Conservation (phyloP, 2,888 invertebrate species). For the Cheilosia vulpina region DNA sequence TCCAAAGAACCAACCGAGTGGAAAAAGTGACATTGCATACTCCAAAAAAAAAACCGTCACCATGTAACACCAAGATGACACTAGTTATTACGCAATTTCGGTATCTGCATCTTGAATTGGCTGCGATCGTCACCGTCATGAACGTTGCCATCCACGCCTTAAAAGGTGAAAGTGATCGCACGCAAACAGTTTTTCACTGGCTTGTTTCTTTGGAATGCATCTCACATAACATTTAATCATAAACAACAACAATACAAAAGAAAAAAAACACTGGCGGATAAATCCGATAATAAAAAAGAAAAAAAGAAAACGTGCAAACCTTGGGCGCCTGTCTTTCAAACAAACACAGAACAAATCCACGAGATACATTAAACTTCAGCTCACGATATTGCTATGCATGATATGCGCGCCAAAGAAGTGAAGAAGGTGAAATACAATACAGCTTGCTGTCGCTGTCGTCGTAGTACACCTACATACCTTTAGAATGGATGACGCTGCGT, state of each 20-base stretch:
- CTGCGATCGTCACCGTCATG: conserved; percentile 32
- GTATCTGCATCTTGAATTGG: conserved; percentile 37
- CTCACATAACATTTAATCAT: conserved; percentile 49
- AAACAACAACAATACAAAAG: not conserved
- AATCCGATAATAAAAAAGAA: conserved; percentile 19
- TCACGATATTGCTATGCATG: conserved; percentile 52
- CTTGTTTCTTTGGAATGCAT: conserved; percentile 35
- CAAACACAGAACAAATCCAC: conserved; percentile 48
- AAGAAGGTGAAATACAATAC: conserved; percentile 22
- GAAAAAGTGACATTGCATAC: not conserved
- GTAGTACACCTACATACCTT: conserved; percentile 26
- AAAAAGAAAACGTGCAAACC: conserved; percentile 47
- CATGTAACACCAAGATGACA: conserved; percentile 38
- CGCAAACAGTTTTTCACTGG: conserved; percentile 22
- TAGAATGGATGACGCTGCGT: conserved; percentile 39
- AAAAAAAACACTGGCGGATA: conserved; percentile 22
- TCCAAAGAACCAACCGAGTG: not conserved
- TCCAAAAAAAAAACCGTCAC: not conserved
- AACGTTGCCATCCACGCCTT: conserved; percentile 44
- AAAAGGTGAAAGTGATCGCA: conserved; percentile 61
- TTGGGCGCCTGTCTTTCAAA: conserved; percentile 32
- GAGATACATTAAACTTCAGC: conserved; percentile 44
- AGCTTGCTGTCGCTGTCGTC: not conserved
- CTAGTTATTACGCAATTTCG: conserved; percentile 25
- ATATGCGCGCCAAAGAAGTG: conserved; percentile 30